Evolutionary conservation across 2,888 invertebrate genomes (phyloP), one percentile per base, ranked within the genome.

Genomic region (Xestia xanthographa): DNA sequence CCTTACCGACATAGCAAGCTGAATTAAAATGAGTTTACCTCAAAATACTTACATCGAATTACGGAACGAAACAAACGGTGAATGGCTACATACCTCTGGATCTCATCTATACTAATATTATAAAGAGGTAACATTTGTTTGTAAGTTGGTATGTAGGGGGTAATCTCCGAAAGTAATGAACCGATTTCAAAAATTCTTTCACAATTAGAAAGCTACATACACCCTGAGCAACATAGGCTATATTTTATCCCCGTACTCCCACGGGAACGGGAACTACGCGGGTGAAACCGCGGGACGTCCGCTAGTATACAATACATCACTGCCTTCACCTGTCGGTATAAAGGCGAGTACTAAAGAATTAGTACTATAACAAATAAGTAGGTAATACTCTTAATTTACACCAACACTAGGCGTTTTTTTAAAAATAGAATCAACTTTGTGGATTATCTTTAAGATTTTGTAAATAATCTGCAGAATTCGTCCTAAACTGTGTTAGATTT

Each of bases 401-500:
- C 34, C 34, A 34, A 34, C 34, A 34, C 34, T 34, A 34, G 34
- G 34, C 34, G 2, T 56, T 38, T 50, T n/a, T 53, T 11, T n/a
- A n/a, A 5, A 5, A 77, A 85, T 82, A 77, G 20, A 43, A 74
- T 53, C 68, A 77, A 77, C 34, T 85, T 85, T 82, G 73, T 69
- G 72, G 68, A 69, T 68, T 82, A 63, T 62, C 0, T 22, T 34
- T 43, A 8, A 0, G 26, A 50, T 58, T n/a, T 34, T 67, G 48
- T 69, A 48, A 62, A 70, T 62, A 77, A 83, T 82, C 83, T 74
- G n/a, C 77, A 72, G 70, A 77, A 66, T 77, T 83, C 66, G 38
- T 85, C 77, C 74, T 83, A 85, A 66, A 58, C 12, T 26, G 66
- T 77, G 72, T 77, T 85, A 81, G 75, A 58, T 76, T 80, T 72